Evolutionary conservation across 2,888 invertebrate genomes (phyloP), one percentile per base, ranked within the genome.

Genomic region (Scelioninae gen. 2): DNA sequence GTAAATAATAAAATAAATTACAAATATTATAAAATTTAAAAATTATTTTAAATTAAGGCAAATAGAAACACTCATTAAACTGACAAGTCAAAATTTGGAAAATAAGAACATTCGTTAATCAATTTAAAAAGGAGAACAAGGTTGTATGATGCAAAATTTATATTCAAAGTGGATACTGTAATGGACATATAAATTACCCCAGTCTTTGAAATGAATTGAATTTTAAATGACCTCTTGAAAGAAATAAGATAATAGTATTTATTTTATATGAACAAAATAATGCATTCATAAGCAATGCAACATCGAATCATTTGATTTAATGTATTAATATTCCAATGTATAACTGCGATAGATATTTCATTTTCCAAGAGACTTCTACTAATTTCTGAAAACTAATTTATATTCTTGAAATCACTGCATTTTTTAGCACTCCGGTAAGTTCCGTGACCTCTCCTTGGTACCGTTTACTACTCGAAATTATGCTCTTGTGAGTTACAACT

Each of bases 121-220:
- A 35, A 67, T 67, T 39, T 22, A 19, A 18, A 46, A 43, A 55
- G 57, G 48, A n/a, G n/a, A 50, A 28, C 48, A 67, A 67, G 50
- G 57, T 65, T 65, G 48, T 41, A 48, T 9, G 65, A 55, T 58
- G 41, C 33, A 67, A 57, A 50, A 58, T 67, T 41, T 48, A 67
- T 58, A 35, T 67, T 58, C 35, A 50, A 41, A 67, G 33, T 58
- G 39, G 33, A 50, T 67, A 28, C 28, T 41, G 43, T 35, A 37
- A 25, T 48, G 65, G 46, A 55, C 31, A 48, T 55, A 55, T 31
- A 13, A 16, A 50, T 31, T 46, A 41, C 13, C 28, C 41, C 41
- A 57, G 33, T 48, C 48, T 41, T 48, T 13, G 7, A 13, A 19
- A 48, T 39, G 39, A 45, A 57, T 48, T 57, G 48, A 41, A 65